A percentile compares a stretch with the other conserved stretches of the same genome.
Conservation (phyloP, 2,113 vertebrate species). For the Alethe diademata region DNA sequence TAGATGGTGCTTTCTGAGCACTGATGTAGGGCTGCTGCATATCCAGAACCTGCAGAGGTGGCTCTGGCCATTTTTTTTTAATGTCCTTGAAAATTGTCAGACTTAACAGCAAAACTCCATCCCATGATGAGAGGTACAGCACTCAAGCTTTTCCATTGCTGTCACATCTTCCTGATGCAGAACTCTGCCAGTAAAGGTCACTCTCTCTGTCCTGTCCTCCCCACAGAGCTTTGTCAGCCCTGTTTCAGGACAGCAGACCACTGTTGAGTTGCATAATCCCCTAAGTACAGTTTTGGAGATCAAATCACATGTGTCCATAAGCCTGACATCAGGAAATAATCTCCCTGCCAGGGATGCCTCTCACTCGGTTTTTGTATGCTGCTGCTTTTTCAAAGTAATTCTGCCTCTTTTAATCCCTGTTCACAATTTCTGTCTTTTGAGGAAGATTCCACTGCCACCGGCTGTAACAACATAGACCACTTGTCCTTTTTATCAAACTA, state of each 20-base stretch:
- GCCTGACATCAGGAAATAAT: conserved; percentile 18
- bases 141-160: not conserved
- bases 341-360: not conserved
- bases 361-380: not conserved
- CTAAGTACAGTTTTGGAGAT: not conserved
- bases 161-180: not conserved
- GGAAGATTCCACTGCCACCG: not conserved
- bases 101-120: not conserved
- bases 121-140: not conserved
- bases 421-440: not conserved
- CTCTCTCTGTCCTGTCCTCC: not conserved
- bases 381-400: not conserved
- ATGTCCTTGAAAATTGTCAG: not conserved
- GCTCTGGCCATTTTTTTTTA: not conserved
- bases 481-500: conserved; percentile 50
- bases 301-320: not conserved
- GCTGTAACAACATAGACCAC: not conserved
- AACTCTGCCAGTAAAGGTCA: not conserved
- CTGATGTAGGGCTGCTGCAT: not conserved
- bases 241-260: not conserved
- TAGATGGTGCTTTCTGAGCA: not conserved
- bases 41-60: not conserved
- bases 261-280: not conserved
- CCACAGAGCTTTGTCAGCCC: not conserved
- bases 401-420: conserved; percentile 17